Evolutionary conservation across 2,113 vertebrate genomes (phyloP).

Genomic region (Ailurus styani): DNA sequence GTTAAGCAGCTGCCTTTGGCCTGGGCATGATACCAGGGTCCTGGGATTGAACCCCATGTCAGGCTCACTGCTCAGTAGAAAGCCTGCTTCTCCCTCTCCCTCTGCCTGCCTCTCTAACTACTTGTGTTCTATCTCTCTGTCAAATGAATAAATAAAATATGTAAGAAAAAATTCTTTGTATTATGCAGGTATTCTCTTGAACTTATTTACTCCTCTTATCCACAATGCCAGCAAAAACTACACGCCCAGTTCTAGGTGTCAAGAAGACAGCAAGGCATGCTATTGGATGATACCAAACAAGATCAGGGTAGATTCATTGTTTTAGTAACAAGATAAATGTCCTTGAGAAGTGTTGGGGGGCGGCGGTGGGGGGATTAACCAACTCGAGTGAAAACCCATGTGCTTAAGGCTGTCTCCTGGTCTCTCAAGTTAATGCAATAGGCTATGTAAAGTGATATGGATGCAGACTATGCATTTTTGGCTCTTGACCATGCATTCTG

Average conservation of each 20-base stretch:
- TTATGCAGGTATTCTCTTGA: not conserved
- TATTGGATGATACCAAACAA: not conserved
- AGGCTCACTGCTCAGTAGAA: too few species aligned
- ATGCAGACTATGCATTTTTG: not conserved
- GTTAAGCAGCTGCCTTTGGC: too few species aligned
- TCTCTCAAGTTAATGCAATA: fast-evolving
- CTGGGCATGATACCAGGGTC: too few species aligned
- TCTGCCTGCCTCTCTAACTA: too few species aligned
- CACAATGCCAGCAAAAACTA: not conserved
- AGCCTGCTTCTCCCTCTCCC: too few species aligned
- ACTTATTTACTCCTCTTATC: not conserved
- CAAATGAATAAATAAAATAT: too few species aligned
- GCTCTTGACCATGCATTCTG: not conserved
- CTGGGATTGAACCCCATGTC: too few species aligned
- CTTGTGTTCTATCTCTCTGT: too few species aligned
- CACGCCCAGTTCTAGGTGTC: not conserved
- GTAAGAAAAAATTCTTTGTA: not conserved
- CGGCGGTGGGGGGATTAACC: too few species aligned
- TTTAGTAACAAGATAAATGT: not conserved
- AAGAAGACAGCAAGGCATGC: fast-evolving
- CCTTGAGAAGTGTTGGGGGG: not conserved
- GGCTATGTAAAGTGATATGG: not conserved
- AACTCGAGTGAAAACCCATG: fast-evolving
- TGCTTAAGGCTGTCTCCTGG: too few species aligned
- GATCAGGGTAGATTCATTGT: not conserved